phyloP scores from a whole-genome alignment of 2,888 invertebrate genomes.

The Elysia crispata region DNA sequence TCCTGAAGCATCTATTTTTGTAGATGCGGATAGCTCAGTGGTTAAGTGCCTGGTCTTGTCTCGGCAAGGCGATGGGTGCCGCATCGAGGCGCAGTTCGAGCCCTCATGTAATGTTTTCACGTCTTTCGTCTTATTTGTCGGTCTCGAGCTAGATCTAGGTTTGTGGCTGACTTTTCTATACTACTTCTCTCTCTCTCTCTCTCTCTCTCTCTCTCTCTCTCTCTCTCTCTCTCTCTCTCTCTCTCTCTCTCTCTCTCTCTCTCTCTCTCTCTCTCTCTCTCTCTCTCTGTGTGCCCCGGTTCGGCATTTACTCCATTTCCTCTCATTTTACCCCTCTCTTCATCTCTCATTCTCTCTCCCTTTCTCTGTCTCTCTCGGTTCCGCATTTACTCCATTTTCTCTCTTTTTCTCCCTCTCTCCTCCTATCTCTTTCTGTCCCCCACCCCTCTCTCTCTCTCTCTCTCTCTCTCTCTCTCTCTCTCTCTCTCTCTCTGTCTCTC shows the following conservation, averaged over 20 bases:
- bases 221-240: slow-evolving; percentile 36
- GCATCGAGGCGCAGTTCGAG: too few species aligned
- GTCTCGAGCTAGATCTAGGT: too few species aligned
- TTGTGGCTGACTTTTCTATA: too few species aligned
- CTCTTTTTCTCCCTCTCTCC: background rate
- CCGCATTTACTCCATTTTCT: background rate
- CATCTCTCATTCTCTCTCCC: background rate
- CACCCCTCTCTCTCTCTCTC: slow-evolving; percentile 13
- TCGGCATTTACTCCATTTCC: background rate
- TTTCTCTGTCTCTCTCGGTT: background rate
- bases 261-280: slow-evolving; percentile 29
- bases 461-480: slow-evolving; percentile 25
- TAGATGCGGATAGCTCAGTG: too few species aligned
- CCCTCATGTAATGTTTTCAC: too few species aligned
- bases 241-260: slow-evolving; percentile 26
- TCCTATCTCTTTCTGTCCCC: too few species aligned
- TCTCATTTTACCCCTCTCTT: slow-evolving; percentile 20
- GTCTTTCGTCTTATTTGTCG: too few species aligned
- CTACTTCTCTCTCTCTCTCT: slow-evolving; percentile 19
- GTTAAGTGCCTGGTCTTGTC: too few species aligned
- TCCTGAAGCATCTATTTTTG: too few species aligned
- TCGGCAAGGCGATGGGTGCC: too few species aligned
- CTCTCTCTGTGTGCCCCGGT: slow-evolving; percentile 1
- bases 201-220: slow-evolving; percentile 33
- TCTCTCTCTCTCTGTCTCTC: background rate